A percentile compares a stretch with the other conserved stretches of the same genome.
phyloP scores from a whole-genome alignment of 2,888 invertebrate species.

The Cosmorhoe ocellata region DNA sequence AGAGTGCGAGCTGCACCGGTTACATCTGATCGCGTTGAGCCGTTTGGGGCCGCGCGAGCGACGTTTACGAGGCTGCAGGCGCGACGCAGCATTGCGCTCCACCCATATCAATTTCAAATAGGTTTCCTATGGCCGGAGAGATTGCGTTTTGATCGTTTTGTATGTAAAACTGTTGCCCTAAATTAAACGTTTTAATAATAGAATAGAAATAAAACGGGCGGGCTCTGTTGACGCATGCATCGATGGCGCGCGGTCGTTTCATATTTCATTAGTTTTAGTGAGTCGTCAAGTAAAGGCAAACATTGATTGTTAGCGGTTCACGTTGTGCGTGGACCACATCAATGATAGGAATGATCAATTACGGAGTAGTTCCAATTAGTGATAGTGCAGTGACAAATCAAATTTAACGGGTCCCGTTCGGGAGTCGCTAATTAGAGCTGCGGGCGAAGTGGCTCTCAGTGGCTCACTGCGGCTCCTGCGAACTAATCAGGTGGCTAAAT shows the following conservation, averaged over 20 bases:
- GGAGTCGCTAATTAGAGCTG: conserved; percentile 74
- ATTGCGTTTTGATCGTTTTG: conserved; percentile 80
- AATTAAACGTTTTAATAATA: conserved; percentile 81
- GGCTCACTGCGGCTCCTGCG: conserved; percentile 48
- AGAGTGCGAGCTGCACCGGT: conserved; percentile 46
- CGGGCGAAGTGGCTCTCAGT: conserved; percentile 59
- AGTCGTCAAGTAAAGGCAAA: conserved; percentile 57
- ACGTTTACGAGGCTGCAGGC: conserved; percentile 77
- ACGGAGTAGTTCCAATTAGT: conserved; percentile 72
- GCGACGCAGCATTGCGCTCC: conserved; percentile 73
- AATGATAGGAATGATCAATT: conserved; percentile 62
- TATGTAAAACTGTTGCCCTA: conserved; percentile 79
- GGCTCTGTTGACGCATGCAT: conserved; percentile 61
- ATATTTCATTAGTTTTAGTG: conserved; percentile 64
- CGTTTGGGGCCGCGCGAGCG: conserved; percentile 50
- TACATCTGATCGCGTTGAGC: conserved; percentile 38
- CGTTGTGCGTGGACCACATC: conserved; percentile 47
- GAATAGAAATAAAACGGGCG: conserved; percentile 72
- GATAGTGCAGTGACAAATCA: conserved; percentile 76
- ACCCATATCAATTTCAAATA: conserved; percentile 82
- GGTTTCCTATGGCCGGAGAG: conserved; percentile 77
- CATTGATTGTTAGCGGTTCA: conserved; percentile 41
- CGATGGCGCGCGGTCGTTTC: conserved; percentile 49
- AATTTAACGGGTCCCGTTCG: conserved; percentile 64
- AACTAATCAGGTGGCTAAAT: conserved; percentile 81